Evolutionary conservation across 2,113 vertebrate species (phyloP).

Genomic region (Chunga burmeisteri): DNA sequence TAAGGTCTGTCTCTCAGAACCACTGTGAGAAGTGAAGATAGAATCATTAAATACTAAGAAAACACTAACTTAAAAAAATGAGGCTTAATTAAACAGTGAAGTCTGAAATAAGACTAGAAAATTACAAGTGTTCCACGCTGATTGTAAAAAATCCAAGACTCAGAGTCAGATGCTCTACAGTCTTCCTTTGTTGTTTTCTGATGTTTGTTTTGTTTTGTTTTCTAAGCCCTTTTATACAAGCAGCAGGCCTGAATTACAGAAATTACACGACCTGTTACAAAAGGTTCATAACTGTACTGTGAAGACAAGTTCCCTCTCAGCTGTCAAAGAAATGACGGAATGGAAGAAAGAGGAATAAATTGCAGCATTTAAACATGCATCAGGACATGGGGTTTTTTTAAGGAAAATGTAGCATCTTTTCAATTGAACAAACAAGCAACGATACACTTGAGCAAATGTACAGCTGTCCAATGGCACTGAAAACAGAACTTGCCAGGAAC

Average conservation of each 20-base stretch:
- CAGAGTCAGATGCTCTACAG: background rate
- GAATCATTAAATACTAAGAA: background rate
- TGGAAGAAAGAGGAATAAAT: background rate
- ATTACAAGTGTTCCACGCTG: background rate
- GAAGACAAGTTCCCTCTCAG: background rate
- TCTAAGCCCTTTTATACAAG: background rate
- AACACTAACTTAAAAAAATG: rapidly evolving
- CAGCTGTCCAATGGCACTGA: background rate
- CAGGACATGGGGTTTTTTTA: background rate
- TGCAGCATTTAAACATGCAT: background rate
- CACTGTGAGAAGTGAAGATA: background rate
- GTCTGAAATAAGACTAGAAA: background rate
- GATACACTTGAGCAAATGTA: background rate
- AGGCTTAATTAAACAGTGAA: background rate
- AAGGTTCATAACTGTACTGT: background rate
- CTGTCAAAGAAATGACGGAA: background rate
- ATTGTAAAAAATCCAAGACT: background rate
- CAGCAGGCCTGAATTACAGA: background rate
- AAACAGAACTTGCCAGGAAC: background rate
- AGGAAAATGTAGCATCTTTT: background rate
- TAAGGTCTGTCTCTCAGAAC: background rate
- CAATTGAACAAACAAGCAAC: background rate
- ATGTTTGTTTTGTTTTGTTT: background rate
- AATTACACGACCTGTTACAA: background rate
- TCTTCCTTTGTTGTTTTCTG: background rate